These are phyloP conservation scores for Malaclemys terrapin DNA, from an alignment of 2,113 vertebrate species.

Conservation along the genomic window DNA sequence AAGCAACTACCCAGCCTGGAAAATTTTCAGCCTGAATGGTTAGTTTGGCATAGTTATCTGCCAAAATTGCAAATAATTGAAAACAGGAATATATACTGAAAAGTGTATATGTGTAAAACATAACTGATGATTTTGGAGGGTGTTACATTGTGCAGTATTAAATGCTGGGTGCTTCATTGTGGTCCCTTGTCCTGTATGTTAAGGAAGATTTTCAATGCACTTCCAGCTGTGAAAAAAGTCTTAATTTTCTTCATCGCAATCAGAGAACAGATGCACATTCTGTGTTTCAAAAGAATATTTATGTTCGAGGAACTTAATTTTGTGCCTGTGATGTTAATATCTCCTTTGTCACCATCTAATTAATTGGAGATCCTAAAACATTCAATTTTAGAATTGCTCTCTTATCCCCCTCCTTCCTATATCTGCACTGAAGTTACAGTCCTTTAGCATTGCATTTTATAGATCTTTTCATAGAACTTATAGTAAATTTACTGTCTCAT, in stretches of 20 bases:
- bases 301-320: accelerated
- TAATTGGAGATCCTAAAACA: neutral
- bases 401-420: neutral
- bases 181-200: neutral
- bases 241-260: neutral
- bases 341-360: neutral
- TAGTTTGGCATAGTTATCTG: neutral
- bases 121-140: neutral
- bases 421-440: neutral
- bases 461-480: neutral
- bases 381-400: neutral
- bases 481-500: conserved; percentile 49
- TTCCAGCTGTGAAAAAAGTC: neutral
- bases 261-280: neutral
- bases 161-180: neutral
- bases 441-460: neutral
- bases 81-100: neutral
- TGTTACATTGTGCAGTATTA: neutral
- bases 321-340: neutral
- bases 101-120: neutral
- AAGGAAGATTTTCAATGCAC: neutral
- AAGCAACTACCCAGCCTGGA: neutral
- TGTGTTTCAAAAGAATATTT: neutral
- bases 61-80: neutral
- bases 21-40: neutral